Percentiles rank a stretch among this genome's conserved stretches.
Evolutionary conservation across 2,888 invertebrate genomes (phyloP).

Genomic region (Augochlorella aurata): DNA sequence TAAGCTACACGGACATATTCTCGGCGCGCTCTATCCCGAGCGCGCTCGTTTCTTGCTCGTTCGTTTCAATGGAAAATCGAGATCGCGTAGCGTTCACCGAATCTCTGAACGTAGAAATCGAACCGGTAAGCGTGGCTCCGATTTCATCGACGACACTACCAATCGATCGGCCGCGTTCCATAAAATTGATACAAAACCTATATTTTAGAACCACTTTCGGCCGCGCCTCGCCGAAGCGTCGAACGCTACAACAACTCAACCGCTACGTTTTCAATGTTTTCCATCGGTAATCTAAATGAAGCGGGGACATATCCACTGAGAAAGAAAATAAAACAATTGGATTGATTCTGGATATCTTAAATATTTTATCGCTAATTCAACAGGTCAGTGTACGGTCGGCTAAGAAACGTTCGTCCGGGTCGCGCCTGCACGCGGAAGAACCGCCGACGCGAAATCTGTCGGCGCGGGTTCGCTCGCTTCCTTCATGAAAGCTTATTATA

Average conservation of each 20-base stretch:
- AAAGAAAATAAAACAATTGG: not conserved
- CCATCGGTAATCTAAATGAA: constrained; percentile 6
- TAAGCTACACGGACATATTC: not conserved
- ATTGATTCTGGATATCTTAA: constrained; percentile 1
- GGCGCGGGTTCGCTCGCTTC: too few species aligned
- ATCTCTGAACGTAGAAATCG: not conserved
- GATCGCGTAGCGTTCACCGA: too few species aligned
- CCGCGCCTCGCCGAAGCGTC: not conserved
- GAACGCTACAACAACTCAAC: not conserved
- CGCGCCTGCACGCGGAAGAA: not conserved
- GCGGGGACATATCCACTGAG: not conserved
- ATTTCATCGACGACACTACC: not conserved
- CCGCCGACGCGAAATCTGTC: not conserved
- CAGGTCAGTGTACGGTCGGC: not conserved
- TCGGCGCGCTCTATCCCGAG: not conserved
- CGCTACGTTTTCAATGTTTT: not conserved
- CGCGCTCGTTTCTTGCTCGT: not conserved
- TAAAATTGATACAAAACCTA: not conserved
- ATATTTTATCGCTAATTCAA: constrained; percentile 6
- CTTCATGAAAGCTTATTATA: not conserved
- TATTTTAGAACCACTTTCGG: not conserved
- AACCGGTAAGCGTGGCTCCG: not conserved
- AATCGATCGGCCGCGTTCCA: not conserved
- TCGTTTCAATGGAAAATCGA: not conserved
- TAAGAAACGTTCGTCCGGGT: not conserved